Base-by-base conservation (phyloP, 2,888 invertebrate genomes). In the Venustoraphidia nigricollis region DNA sequence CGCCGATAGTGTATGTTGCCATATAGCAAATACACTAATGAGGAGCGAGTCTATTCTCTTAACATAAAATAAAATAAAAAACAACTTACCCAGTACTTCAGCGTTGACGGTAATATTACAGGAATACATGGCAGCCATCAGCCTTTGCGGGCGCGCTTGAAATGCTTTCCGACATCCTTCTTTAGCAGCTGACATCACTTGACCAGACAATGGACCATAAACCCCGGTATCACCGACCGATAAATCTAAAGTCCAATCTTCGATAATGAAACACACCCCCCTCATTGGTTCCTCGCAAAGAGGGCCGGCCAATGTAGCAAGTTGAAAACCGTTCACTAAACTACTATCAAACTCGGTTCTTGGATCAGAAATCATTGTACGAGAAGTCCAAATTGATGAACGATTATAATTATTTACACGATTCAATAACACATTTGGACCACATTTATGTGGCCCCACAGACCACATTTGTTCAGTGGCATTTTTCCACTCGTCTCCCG, bases 231-330 rank as follows among this genome's bases (percentile, higher is more conserved):
- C 43, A 9, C 9, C 10, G 14, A 43, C 67, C 10, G 57, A 59
- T 44, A 63, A 60, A 38, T 72, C 70, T 38, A 83, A 62, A 1
- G 69, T 72, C 87, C 93, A 96, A 55, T 88, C 83, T 57, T 90
- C 86, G 2, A 97, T 76, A 47, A 88, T 72, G 68, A 96, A 94
- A 13, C 85, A 89, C 1, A 96, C 92, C 2, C 96, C 96, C 71
- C 85, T 86, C 83, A 98, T 83, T 2, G 95, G 94, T 62, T 98
- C 98, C 59, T 95, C 94, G 67, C 97, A 98, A 41, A 98, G 65
- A 0, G 97, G 97, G 0, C 98, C 98, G 40, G 90, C 81, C 47
- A 85, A 66, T 34, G 91, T 79, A 8, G 89, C 87, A 65, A 92
- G 66, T 73, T 91, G 86, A 66, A 93, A 83, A 9, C 90, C 92